Base-by-base conservation (phyloP, 2,888 invertebrate species). In the Yponomeuta evonymella region DNA sequence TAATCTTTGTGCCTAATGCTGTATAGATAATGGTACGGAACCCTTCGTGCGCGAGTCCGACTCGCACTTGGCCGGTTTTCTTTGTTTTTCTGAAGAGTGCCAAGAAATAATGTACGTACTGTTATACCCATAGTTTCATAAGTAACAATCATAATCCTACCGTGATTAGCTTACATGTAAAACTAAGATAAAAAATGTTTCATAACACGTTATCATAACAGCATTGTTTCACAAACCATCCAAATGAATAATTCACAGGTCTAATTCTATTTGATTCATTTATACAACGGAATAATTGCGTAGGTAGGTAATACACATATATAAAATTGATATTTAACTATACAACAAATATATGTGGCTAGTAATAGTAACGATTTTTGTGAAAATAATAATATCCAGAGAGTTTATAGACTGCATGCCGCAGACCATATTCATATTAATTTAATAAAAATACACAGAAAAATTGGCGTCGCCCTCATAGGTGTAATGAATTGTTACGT, bases 251-350 rank as follows among this genome's bases (percentile, higher is more conserved):
- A 82, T 82, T 77, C 83, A 83, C 85, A 87, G 86, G 86, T 88
- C 84, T 87, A 86, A 84, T 79, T 83, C 84, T 88, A 88, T 86
- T 82, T 87, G 84, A 88, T 87, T 87, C 85, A 82, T 87, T 88
- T 89, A 85, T 88, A 88, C 86, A 90, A 85, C 84, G 84, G 88
- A 74, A 85, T 87, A 86, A 79, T 86, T 87, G 87, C 88, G 87
- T 87, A 23, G 23, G 43, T 58, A 58, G 3, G 51, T 8, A 58
- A 58, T 58, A 87, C 88, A 90, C 86, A 90, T 88, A 89, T 15
- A 90, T 88, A 86, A 88, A 89, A 87, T 88, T 86, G 87, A 88
- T 87, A 87, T 87, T 83, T 83, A 84, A 84, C 84, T 88, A 83
- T 86, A 86, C 86, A 88, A 87, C 82, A 82, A 85, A 58, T 58